These are phyloP conservation scores for Cryptotermes secundus DNA, from an alignment of 1,140 invertebrate species.

Conservation along the genomic window DNA sequence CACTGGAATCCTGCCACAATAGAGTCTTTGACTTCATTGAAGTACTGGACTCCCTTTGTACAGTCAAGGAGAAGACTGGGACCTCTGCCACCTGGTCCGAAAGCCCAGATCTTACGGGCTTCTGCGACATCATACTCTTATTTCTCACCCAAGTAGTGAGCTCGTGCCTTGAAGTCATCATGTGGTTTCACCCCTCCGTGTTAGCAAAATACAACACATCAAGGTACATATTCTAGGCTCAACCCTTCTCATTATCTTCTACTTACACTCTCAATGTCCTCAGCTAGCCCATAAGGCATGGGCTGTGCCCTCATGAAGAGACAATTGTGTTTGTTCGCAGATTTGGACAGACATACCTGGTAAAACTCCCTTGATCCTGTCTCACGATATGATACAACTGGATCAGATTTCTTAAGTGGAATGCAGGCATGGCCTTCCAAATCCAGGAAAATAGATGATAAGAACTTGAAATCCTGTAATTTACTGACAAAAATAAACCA, in stretches of 20 bases:
- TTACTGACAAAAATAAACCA: too few relatives aligned
- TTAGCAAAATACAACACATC: too few relatives aligned
- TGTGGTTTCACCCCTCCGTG: constrained; percentile 90
- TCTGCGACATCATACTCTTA: constrained; percentile 98
- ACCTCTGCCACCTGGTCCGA: constrained; percentile 97
- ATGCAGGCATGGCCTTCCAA: constrained; percentile 99
- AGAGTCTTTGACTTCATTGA: constrained; percentile 99
- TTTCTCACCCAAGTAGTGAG: constrained; percentile 89
- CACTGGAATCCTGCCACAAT: constrained; percentile 99
- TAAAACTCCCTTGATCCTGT: constrained; percentile 92
- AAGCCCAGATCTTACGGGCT: constrained; percentile 99
- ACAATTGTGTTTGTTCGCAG: constrained; percentile 99
- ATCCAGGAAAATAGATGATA: constrained; percentile 58
- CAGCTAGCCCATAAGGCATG: constrained; percentile 94
- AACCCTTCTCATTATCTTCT: too few relatives aligned
- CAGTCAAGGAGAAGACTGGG: constrained; percentile 97
- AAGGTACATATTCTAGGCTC: too few relatives aligned
- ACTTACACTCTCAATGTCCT: constrained; percentile 91
- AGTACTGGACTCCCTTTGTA: constrained; percentile 97
- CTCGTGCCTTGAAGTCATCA: constrained; percentile 96
- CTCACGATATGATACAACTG: constrained; percentile 99
- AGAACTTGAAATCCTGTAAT: not conserved
- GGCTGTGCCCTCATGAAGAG: constrained; percentile 95
- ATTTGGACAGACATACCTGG: constrained; percentile 97
- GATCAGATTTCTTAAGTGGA: constrained; percentile 98